Percentiles rank a stretch among this genome's conserved stretches.
These are phyloP conservation scores for Serinus canaria DNA, from an alignment of 2,113 vertebrate species.

Conservation along the genomic window DNA sequence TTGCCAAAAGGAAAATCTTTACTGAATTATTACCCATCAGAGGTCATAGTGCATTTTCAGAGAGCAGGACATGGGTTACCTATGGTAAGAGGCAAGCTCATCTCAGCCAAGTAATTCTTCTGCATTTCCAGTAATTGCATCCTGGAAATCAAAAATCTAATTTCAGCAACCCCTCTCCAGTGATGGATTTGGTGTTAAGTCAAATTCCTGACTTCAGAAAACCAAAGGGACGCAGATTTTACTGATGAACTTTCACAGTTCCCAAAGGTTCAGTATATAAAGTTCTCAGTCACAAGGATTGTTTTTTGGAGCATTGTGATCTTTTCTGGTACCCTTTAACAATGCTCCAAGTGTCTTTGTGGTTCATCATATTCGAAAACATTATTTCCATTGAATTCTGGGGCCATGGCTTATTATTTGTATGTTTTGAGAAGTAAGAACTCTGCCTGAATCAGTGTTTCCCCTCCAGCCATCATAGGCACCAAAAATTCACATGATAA, in stretches of 20 bases:
- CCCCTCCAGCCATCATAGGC: neutral
- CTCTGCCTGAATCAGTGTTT: neutral
- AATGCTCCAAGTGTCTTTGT: neutral
- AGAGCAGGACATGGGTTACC: neutral
- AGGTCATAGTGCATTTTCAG: neutral
- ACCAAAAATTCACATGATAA: neutral
- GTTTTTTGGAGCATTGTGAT: neutral
- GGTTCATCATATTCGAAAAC: neutral
- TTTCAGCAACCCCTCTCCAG: neutral
- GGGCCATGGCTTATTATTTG: neutral
- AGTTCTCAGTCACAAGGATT: neutral
- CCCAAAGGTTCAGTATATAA: neutral
- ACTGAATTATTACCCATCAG: neutral
- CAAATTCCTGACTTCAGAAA: neutral
- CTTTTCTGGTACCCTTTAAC: neutral
- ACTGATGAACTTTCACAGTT: neutral
- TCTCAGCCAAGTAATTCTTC: neutral
- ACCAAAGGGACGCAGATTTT: neutral
- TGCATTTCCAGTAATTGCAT: neutral
- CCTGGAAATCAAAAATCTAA: neutral
- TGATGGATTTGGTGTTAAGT: neutral
- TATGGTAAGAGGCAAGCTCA: neutral
- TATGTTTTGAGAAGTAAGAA: neutral
- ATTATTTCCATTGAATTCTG: neutral
- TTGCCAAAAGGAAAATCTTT: neutral